Base-by-base conservation (phyloP, 2,888 invertebrate species). In the Cabera pusaria region DNA sequence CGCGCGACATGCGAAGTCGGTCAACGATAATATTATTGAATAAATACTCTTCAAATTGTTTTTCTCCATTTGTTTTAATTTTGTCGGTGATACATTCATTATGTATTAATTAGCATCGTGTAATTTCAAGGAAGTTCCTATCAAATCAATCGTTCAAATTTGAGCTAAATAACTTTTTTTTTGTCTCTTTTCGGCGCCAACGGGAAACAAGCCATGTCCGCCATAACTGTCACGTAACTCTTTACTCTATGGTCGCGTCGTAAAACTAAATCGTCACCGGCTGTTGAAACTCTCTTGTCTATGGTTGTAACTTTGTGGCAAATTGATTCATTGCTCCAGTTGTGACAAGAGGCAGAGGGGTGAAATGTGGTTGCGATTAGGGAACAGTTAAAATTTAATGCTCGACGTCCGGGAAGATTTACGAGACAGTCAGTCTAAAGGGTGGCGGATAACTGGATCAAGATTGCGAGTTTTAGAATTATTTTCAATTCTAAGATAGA, bases 241-340 rank as follows among this genome's bases (percentile, higher is more conserved):
- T 87, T 88, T 86, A 73, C 77, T 74, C 75, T 73, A 75, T 62
- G 75, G 76, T 60, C 67, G 63, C 59, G 66, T 88, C 88, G 84
- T 88, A 82, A 88, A 88, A 88, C 61, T 81, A 79, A 84, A 88
- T 83, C 77, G 88, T 84, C 85, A 73, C 87, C 88, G 84, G 79
- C 81, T 88, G 88, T 66, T 75, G 75, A 69, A 75, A 74, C 22
- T 7, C 25, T 29, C 29, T 57, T 70, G 65, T 65, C 66, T 58
- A 50, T 65, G 59, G 56, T 62, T 14, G 18, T 61, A 67, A 70
- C 70, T 70, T 71, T 71, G 71, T 72, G 72, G 75, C 72, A 76
- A 80, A 77, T 69, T 83, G 82, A 82, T 78, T 82, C 72, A 81
- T 72, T 55, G 64, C 55, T 40, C 42, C 31, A 69, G 71, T 73